Evolutionary conservation across 1,140 invertebrate genomes (phyloP).

Genomic region (Bombyx mandarina): DNA sequence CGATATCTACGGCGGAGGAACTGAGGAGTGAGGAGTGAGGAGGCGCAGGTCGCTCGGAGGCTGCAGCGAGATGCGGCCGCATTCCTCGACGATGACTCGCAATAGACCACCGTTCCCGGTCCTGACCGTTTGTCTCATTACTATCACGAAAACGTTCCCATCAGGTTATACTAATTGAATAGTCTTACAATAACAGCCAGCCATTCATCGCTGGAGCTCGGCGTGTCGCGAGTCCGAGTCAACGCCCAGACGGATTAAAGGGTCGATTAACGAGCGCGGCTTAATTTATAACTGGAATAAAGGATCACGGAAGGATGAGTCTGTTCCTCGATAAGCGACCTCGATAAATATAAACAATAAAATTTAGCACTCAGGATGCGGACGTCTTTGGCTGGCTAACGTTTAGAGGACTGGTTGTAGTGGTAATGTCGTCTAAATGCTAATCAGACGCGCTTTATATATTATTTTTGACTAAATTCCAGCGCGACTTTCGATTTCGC

Average conservation of each 20-base stretch:
- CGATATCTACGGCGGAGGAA: conserved; percentile 31
- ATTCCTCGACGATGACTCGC: conserved; percentile 55
- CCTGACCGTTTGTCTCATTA: conserved; percentile 18
- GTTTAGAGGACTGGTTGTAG: not conserved
- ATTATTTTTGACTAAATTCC: not conserved
- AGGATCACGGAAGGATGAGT: conserved; percentile 44
- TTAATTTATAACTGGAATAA: conserved; percentile 67
- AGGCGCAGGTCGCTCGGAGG: conserved; percentile 10
- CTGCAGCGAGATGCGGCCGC: conserved; percentile 39
- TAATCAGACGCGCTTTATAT: not conserved
- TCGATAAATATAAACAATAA: too few relatives aligned
- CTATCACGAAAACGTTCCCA: conserved; percentile 21
- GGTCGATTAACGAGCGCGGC: conserved; percentile 58
- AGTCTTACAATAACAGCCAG: conserved; percentile 24
- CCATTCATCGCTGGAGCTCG: conserved; percentile 19
- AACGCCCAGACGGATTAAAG: conserved; percentile 67
- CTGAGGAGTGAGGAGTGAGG: not conserved
- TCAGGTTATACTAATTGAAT: conserved; percentile 26
- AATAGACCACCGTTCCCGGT: conserved; percentile 7
- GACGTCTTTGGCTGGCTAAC: not conserved
- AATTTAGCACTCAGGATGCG: not conserved
- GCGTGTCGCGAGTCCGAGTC: conserved; percentile 32
- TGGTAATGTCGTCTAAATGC: not conserved
- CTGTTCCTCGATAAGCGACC: not conserved
- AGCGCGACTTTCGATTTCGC: conserved; percentile 50